These are phyloP conservation scores for Cyanoramphus novaezelandiae DNA, from an alignment of 2,113 vertebrate species.

Conservation along the genomic window DNA sequence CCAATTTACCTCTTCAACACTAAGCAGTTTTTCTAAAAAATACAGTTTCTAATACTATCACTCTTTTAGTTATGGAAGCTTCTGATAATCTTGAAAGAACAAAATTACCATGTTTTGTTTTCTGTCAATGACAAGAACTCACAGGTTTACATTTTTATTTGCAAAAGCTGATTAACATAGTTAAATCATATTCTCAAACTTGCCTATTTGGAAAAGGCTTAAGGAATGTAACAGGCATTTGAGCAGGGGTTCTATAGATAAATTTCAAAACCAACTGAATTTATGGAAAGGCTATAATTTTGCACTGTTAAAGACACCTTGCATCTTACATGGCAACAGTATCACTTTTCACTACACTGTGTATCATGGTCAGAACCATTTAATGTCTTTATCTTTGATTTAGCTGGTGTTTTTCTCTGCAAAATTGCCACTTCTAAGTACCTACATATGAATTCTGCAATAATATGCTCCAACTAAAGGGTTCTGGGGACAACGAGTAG, in stretches of 20 bases:
- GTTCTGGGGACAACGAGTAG: neutral
- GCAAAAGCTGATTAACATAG: neutral
- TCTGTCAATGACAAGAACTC: neutral
- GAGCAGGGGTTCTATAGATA: neutral
- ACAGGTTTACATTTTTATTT: neutral
- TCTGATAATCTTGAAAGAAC: neutral
- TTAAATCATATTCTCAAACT: neutral
- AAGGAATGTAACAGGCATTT: neutral
- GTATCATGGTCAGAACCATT: neutral
- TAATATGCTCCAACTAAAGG: neutral
- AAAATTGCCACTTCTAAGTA: neutral
- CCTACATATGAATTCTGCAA: neutral
- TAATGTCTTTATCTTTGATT: neutral
- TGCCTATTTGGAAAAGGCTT: neutral
- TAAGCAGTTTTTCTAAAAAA: neutral
- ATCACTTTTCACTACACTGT: neutral
- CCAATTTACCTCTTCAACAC: neutral
- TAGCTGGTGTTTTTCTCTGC: neutral
- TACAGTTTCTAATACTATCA: neutral
- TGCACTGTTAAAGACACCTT: neutral
- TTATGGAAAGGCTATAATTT: neutral
- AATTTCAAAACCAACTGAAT: neutral
- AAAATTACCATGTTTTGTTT: neutral
- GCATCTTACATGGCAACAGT: neutral
- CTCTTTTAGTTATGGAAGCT: neutral